Percentiles rank a stretch among this genome's conserved stretches.
Evolutionary conservation across 2,113 vertebrate species (phyloP).

Genomic region (Craseonycteris thonglongyai): DNA sequence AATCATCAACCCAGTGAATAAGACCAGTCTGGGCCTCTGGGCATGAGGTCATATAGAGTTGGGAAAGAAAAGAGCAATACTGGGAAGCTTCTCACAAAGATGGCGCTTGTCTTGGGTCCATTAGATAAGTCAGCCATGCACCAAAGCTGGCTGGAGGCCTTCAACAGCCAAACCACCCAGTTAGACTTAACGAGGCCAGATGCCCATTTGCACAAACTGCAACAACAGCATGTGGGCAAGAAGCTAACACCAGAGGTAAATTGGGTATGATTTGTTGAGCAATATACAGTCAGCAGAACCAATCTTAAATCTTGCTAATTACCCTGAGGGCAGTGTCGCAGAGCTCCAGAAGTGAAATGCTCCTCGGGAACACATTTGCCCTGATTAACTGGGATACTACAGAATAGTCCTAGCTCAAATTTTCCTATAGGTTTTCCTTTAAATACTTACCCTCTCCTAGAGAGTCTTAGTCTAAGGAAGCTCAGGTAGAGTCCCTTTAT

Average conservation of each 20-base stretch:
- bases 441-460: slow-evolving; percentile 81
- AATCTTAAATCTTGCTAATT: neutral
- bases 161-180: neutral
- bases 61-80: neutral
- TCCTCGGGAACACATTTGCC: neutral
- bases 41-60: neutral
- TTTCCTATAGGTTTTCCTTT: slow-evolving; percentile 77
- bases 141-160: neutral
- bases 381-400: neutral
- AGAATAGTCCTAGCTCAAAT: neutral
- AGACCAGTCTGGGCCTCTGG: neutral
- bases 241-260: neutral
- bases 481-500: slow-evolving; percentile 80
- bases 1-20: neutral
- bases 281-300: neutral
- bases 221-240: neutral
- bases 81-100: neutral
- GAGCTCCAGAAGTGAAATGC: neutral
- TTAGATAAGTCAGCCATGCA: neutral
- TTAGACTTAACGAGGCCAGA: neutral
- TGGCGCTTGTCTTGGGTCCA: neutral
- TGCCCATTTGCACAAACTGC: neutral
- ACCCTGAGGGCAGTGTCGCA: neutral
- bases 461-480: slow-evolving; percentile 67
- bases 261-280: neutral